A percentile compares a stretch with the other conserved stretches of the same genome.
These are phyloP conservation scores for Eupithecia pulchellata DNA, from an alignment of 2,888 invertebrate genomes.

Conservation along the genomic window DNA sequence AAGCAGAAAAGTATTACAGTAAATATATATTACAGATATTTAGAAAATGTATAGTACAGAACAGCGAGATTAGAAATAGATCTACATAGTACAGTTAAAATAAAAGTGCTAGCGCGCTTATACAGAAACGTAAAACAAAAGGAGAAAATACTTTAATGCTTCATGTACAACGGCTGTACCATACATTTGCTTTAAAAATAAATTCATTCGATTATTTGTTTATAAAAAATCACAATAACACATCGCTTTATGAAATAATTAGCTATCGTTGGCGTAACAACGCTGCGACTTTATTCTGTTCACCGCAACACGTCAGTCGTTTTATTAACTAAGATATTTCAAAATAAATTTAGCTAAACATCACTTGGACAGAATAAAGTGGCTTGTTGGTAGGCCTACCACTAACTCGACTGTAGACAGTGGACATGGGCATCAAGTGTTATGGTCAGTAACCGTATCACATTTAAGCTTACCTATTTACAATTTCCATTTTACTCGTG, in stretches of 20 bases:
- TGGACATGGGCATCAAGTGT: slow-evolving; percentile 28
- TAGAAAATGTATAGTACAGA: slow-evolving; percentile 72
- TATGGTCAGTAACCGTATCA: slow-evolving; percentile 36
- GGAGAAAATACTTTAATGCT: slow-evolving; percentile 80
- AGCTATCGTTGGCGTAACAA: slow-evolving; percentile 70
- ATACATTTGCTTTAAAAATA: slow-evolving; percentile 70
- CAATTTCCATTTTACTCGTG: slow-evolving; percentile 24
- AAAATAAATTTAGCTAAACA: slow-evolving; percentile 64
- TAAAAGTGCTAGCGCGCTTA: slow-evolving; percentile 59
- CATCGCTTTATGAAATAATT: slow-evolving; percentile 73
- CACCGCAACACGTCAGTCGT: slow-evolving; percentile 67
- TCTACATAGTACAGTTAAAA: slow-evolving; percentile 73
- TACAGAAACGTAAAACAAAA: slow-evolving; percentile 38
- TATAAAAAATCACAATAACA: slow-evolving; percentile 75
- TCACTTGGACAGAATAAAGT: slow-evolving; percentile 60
- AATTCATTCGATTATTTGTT: slow-evolving; percentile 57
- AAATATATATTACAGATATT: slow-evolving; percentile 70
- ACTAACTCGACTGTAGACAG: slow-evolving; percentile 53
- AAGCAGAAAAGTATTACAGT: slow-evolving; percentile 82
- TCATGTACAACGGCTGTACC: slow-evolving; percentile 74
- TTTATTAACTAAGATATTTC: slow-evolving; percentile 71
- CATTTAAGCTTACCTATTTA: slow-evolving; percentile 38
- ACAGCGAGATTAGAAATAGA: slow-evolving; percentile 77
- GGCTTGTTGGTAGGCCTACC: slow-evolving; percentile 61
- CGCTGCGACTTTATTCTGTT: slow-evolving; percentile 66